These are phyloP conservation scores for Zophobas atratus DNA, from an alignment of 1,140 invertebrate genomes.

Conservation along the genomic window DNA sequence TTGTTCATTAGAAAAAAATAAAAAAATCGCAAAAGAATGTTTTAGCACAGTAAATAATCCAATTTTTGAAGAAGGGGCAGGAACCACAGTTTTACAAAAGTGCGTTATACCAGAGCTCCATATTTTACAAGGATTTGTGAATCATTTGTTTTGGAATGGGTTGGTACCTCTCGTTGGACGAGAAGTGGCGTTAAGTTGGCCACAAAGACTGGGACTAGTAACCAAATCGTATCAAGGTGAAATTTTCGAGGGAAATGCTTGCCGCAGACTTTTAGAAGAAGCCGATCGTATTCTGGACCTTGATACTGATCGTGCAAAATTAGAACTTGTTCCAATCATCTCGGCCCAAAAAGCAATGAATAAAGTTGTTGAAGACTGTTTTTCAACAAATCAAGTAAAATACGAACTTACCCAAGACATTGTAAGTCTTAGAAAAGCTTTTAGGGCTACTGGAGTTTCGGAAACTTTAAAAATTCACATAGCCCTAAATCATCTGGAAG, in stretches of 20 bases:
- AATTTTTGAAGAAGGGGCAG: slow-evolving; percentile 6
- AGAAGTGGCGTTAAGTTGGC: slow-evolving; percentile 52
- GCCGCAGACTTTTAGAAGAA: slow-evolving; percentile 47
- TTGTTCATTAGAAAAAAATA: background rate
- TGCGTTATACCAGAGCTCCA: slow-evolving; percentile 50
- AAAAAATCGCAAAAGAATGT: background rate
- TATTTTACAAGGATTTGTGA: slow-evolving; percentile 52
- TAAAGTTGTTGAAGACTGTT: slow-evolving; percentile 19
- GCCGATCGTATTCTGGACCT: slow-evolving; percentile 5
- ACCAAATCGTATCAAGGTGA: slow-evolving; percentile 52
- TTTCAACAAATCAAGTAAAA: background rate
- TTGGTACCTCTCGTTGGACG: slow-evolving; percentile 27
- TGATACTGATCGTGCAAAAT: background rate
- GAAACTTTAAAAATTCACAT: slow-evolving; percentile 21
- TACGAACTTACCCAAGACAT: background rate
- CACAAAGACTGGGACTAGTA: slow-evolving; percentile 49
- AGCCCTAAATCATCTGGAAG: slow-evolving; percentile 22
- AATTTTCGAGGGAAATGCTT: slow-evolving; percentile 51
- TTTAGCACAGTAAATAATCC: slow-evolving; percentile 15
- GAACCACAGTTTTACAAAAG: slow-evolving; percentile 43
- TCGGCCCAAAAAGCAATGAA: slow-evolving; percentile 6
- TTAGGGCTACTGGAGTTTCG: slow-evolving; percentile 3
- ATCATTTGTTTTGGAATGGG: slow-evolving; percentile 51
- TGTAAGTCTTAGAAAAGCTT: background rate
- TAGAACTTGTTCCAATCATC: background rate